Percentiles rank a stretch among this genome's conserved stretches.
phyloP scores from a whole-genome alignment of 2,113 vertebrate genomes.

The Erythrolamprus reginae region DNA sequence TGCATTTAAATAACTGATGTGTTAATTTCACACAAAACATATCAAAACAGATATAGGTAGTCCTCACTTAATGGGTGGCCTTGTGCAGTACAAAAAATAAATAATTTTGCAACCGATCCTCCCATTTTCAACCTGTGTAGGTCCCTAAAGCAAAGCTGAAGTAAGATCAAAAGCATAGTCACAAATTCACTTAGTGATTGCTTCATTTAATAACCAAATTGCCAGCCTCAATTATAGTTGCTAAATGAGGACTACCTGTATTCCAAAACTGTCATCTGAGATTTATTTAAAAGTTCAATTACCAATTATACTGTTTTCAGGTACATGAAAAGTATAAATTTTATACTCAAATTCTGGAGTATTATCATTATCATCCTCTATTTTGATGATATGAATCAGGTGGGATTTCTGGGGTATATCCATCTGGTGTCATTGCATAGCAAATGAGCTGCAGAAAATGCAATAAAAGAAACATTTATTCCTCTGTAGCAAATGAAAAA shows the following conservation, averaged over 20 bases:
- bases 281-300: not conserved
- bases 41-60: not conserved
- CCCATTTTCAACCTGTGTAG: not conserved
- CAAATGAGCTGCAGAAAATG: slow-evolving; percentile 68
- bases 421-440: slow-evolving; percentile 60
- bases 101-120: not conserved
- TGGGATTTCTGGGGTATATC: slow-evolving; percentile 61
- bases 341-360: slow-evolving; percentile 67
- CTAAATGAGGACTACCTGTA: not conserved
- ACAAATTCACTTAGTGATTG: not conserved
- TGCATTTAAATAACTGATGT: not conserved
- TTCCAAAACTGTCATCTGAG: not conserved
- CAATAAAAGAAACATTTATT: not conserved
- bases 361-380: slow-evolving; percentile 90
- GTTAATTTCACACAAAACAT: not conserved
- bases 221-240: too few relatives aligned
- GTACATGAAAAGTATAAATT: slow-evolving; percentile 61
- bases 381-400: slow-evolving; percentile 64
- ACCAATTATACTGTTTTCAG: slow-evolving; percentile 75
- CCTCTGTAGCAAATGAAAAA: not conserved
- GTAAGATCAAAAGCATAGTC: not conserved
- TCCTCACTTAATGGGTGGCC: not conserved
- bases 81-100: not conserved
- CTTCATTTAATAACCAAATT: not conserved
- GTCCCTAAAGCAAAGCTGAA: not conserved